Percentiles rank a stretch among this genome's conserved stretches.
Conservation (phyloP, 2,797 vertebrate genomes). For the Crocodylus rhombifer region DNA sequence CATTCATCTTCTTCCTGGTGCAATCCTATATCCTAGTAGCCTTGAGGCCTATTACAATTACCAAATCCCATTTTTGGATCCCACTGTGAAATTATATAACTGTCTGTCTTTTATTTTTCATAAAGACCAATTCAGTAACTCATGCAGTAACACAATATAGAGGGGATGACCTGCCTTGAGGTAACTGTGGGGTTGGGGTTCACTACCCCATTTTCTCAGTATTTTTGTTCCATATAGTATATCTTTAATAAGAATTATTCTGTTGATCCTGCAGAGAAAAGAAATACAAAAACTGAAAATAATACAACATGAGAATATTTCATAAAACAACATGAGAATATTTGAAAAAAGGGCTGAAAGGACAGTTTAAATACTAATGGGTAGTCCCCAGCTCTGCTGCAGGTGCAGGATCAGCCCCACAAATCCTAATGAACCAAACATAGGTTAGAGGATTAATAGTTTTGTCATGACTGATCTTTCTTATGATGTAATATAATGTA, state of each 20-base stretch:
- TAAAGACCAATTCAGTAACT: neutral
- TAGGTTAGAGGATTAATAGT: rapidly evolving
- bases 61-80: neutral
- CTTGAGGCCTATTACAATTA: neutral
- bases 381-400: too few species aligned
- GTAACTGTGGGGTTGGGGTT: neutral
- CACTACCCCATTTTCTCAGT: too few species aligned
- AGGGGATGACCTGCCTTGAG: neutral
- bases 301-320: rapidly evolving
- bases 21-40: neutral
- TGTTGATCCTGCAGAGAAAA: too few species aligned
- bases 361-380: rapidly evolving
- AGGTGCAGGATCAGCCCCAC: rapidly evolving
- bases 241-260: neutral
- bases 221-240: neutral
- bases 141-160: neutral
- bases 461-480: rapidly evolving
- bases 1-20: neutral
- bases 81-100: neutral
- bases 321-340: rapidly evolving
- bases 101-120: neutral
- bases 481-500: rapidly evolving
- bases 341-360: rapidly evolving
- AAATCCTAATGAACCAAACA: rapidly evolving
- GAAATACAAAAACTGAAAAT: too few species aligned